Conservation (phyloP, 2,888 invertebrate species). For the Cylindroiulus punctatus region DNA sequence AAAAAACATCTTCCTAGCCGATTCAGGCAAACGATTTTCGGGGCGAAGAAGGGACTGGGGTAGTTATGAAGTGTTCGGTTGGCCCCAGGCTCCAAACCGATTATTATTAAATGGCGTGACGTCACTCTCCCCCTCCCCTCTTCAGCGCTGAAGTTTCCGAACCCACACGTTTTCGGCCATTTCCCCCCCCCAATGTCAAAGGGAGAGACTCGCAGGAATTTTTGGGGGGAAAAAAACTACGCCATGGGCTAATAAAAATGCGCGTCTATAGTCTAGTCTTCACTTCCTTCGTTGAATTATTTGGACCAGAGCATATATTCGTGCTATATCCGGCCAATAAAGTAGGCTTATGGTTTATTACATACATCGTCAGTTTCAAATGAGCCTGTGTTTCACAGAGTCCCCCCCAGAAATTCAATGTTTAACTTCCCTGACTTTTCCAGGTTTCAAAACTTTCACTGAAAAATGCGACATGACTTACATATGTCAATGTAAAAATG, state of each 20-base stretch:
- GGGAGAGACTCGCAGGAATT: not conserved
- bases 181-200: not conserved
- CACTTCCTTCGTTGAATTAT: not conserved
- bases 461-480: no score
- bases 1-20: not conserved
- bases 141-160: no score
- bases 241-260: not conserved
- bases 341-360: no score
- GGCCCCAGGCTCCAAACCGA: not conserved
- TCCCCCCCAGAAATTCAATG: no score
- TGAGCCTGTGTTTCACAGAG: no score
- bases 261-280: not conserved
- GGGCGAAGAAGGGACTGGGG: not conserved
- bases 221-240: not conserved
- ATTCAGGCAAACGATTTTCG: conserved; percentile 16
- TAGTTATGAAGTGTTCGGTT: not conserved
- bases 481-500: no score
- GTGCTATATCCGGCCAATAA: not conserved
- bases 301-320: not conserved
- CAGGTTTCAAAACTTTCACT: no score
- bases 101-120: conserved; percentile 37
- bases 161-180: no score
- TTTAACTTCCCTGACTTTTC: no score
- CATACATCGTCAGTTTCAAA: no score
- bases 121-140: not conserved